phyloP scores from a whole-genome alignment of 2,888 invertebrate genomes.

The Metellina segmentata region DNA sequence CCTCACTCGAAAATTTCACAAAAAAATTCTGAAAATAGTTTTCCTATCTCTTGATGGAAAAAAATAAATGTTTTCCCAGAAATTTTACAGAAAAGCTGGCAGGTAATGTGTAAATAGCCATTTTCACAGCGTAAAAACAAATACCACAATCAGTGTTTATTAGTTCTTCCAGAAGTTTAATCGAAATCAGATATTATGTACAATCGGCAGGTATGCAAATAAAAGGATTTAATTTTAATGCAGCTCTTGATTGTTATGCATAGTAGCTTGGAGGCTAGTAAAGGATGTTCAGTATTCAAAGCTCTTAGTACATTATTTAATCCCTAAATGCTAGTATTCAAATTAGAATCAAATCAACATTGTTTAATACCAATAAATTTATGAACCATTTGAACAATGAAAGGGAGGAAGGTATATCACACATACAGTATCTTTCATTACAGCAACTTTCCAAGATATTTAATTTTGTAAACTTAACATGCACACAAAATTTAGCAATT shows the following conservation, averaged over 20 bases:
- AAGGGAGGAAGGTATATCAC: conserved; percentile 60
- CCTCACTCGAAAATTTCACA: too few species aligned
- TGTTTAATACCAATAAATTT: conserved; percentile 1
- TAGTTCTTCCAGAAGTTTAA: too few species aligned
- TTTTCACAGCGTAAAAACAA: too few species aligned
- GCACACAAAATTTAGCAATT: conserved; percentile 40
- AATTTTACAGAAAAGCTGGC: too few species aligned
- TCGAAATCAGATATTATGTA: too few species aligned
- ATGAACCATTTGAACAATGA: conserved; percentile 53
- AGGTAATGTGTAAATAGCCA: too few species aligned
- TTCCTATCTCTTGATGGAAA: too few species aligned
- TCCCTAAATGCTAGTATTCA: not conserved
- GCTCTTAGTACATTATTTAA: not conserved
- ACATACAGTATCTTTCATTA: conserved; percentile 47
- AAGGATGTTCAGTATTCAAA: not conserved
- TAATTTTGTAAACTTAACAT: conserved; percentile 34
- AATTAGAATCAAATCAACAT: not conserved
- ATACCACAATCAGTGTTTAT: too few species aligned
- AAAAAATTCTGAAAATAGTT: too few species aligned
- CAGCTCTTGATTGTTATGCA: not conserved
- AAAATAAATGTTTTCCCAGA: too few species aligned
- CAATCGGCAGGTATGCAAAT: too few species aligned
- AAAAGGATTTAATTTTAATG: not conserved
- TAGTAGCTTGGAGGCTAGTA: not conserved
- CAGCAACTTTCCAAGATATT: conserved; percentile 63